Evolutionary conservation across 2,888 invertebrate genomes (phyloP), one percentile per base, ranked within the genome.

Genomic region (Drosophila hamatofila): DNA sequence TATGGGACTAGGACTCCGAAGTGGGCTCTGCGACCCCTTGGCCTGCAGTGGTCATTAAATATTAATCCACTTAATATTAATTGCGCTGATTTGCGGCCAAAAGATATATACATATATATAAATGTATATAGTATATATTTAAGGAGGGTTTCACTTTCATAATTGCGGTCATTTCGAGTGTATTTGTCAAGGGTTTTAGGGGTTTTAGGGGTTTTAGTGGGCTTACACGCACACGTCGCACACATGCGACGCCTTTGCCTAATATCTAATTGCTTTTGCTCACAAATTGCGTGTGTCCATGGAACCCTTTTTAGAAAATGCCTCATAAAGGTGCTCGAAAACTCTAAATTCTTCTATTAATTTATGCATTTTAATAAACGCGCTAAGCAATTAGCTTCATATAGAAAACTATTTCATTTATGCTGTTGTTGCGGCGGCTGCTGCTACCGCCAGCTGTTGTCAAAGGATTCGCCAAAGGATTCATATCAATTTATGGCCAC

Each of bases 41-140:
- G 84, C 79, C 78, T 88, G 85, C 79, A 61, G 48, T 78, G 90
- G 87, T 85, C 90, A 91, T 91, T 89, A 91, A 91, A 91, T 91
- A 88, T 85, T 91, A 91, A 91, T 90, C 91, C 91, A 91, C 91
- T 91, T 91, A 90, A 90, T 91, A 91, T 91, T 91, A 91, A 91
- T 91, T 90, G 90, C 83, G 78, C 79, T 90, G 91, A 90, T 91
- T 91, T 90, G 71, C 44, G 64, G 71, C 61, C 57, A 56, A 49
- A 66, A 64, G 62, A 67, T 61, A 70, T 41, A 25, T 23, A 56
- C 21, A n/a, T 16, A 35, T 23, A 54, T 35, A 16, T n/a, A 46
- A 5, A 21, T 25, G 12, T 41, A n/a, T 69, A 54, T 75, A 16
- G 42, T 16, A 6, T 16, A 6, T n/a, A 39, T 39, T 16, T 30